Conservation (phyloP, 2,797 vertebrate genomes). For the Tachyglossus aculeatus region DNA sequence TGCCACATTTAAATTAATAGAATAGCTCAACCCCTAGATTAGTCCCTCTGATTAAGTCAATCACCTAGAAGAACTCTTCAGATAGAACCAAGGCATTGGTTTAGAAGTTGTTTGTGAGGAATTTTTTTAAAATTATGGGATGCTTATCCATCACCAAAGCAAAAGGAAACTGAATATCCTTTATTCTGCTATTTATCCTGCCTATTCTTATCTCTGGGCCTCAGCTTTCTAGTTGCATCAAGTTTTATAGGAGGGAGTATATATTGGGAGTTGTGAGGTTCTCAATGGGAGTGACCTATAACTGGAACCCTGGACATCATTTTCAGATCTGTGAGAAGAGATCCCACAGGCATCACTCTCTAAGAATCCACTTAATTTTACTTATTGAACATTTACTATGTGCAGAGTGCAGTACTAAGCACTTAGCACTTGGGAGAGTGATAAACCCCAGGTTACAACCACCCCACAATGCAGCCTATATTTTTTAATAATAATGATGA, state of each 20-base stretch:
- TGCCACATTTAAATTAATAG: slow-evolving; percentile 62
- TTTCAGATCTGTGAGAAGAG: not conserved
- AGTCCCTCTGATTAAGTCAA: slow-evolving; percentile 50
- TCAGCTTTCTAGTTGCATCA: slow-evolving; percentile 52
- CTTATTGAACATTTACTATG: no score
- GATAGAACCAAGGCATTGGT: not conserved
- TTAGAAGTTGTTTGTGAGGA: not conserved
- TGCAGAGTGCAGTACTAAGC: no score
- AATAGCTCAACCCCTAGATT: slow-evolving; percentile 38
- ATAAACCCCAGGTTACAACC: no score
- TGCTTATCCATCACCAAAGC: slow-evolving; percentile 38
- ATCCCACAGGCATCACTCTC: slow-evolving; percentile 11
- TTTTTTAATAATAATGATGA: no score
- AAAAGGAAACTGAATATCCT: slow-evolving; percentile 52
- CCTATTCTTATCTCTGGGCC: slow-evolving; percentile 48
- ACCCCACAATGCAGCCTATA: no score
- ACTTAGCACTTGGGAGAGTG: no score
- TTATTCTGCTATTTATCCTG: slow-evolving; percentile 43
- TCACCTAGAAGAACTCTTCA: slow-evolving; percentile 31
- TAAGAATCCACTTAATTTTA: slow-evolving; percentile 1
- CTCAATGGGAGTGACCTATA: slow-evolving; percentile 30
- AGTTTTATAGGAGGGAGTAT: slow-evolving; percentile 30
- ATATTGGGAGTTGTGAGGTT: slow-evolving; percentile 17
- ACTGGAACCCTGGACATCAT: slow-evolving; percentile 12
- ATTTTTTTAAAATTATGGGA: slow-evolving; percentile 29